Conservation (phyloP, 2,797 vertebrate genomes). For the Cyclura pinguis region DNA sequence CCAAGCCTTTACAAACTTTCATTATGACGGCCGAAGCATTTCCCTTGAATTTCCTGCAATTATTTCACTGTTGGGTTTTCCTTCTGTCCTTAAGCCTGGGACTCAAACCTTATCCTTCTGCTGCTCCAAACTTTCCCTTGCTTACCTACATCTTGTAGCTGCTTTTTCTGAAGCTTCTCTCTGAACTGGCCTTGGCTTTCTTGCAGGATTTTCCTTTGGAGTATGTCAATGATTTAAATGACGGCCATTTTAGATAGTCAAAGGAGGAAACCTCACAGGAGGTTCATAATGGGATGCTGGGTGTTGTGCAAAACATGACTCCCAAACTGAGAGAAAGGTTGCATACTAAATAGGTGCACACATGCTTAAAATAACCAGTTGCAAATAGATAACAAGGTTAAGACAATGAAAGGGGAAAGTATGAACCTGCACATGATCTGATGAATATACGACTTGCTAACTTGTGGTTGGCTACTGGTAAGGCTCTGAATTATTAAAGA, state of each 20-base stretch:
- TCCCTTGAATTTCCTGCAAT: not conserved
- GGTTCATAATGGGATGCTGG: not conserved
- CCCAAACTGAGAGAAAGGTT: no score
- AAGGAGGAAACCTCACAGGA: not conserved
- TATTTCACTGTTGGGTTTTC: constrained; percentile 1
- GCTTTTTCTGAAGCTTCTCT: not conserved
- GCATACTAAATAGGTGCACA: no score
- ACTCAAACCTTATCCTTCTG: not conserved
- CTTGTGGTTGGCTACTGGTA: not conserved
- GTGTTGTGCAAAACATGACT: no score
- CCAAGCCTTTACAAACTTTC: no score
- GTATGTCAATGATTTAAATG: not conserved
- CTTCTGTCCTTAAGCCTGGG: not conserved
- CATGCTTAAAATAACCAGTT: no score
- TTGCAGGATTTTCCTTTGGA: not conserved
- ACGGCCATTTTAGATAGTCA: not conserved
- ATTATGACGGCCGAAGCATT: not conserved
- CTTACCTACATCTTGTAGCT: not conserved
- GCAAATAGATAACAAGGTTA: no score
- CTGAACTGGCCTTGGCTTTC: not conserved
- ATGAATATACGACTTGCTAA: not conserved
- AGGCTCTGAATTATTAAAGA: not conserved
- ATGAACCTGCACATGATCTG: not conserved
- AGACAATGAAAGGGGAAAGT: not conserved
- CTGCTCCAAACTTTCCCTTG: not conserved